phyloP scores from a whole-genome alignment of 2,888 invertebrate species.

The Glyphotaelius pellucidus region DNA sequence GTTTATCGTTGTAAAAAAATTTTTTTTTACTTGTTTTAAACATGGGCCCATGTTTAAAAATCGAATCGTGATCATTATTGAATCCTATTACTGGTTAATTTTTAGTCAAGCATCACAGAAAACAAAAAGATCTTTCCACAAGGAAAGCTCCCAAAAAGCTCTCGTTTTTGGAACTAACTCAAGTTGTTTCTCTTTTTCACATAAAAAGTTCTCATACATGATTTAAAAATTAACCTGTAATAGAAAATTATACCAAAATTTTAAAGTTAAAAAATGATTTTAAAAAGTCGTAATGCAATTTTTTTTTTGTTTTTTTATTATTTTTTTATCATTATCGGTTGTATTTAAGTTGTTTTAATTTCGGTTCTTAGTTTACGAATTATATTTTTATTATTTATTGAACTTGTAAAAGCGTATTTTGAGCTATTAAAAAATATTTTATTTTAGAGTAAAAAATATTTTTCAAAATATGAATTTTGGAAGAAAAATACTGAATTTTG shows the following conservation, averaged over 20 bases:
- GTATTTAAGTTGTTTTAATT: conserved; percentile 51
- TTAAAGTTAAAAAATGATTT: background rate
- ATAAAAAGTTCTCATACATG: background rate
- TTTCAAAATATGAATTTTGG: conserved; percentile 12
- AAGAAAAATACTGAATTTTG: conserved; percentile 9
- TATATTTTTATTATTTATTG: conserved; percentile 56
- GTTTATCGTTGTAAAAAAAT: background rate
- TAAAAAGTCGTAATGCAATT: background rate
- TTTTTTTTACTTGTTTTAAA: background rate
- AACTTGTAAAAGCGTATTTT: background rate
- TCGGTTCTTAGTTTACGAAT: conserved; percentile 47
- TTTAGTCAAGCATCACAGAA: background rate
- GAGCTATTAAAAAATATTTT: conserved; percentile 25
- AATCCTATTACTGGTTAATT: background rate
- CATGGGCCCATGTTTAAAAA: conserved; percentile 2
- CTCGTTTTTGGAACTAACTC: too few relatives aligned
- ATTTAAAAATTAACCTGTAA: background rate
- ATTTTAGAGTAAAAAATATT: conserved; percentile 24
- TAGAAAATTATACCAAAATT: background rate
- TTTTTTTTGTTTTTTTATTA: background rate
- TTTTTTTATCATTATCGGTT: conserved; percentile 30
- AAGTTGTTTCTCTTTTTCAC: too few relatives aligned
- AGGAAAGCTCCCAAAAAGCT: too few relatives aligned
- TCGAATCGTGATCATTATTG: background rate
- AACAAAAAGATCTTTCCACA: too few relatives aligned